phyloP scores from a whole-genome alignment of 2,888 invertebrate genomes.

The Drosophila infuscata region DNA sequence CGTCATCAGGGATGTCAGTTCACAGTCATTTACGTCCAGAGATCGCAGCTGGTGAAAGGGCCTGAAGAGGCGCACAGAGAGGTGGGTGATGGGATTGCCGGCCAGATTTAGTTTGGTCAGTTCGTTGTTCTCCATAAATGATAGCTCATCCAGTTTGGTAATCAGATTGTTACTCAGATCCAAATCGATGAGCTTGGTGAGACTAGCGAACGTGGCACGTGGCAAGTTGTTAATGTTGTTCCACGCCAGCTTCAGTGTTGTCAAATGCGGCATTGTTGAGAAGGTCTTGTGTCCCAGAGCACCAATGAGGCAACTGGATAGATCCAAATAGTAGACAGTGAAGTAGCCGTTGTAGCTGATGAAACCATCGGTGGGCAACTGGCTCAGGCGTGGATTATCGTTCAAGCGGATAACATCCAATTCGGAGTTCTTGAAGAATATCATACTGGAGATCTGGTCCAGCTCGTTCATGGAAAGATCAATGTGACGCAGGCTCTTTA shows the following conservation, averaged over 20 bases:
- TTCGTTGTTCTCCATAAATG: conserved; percentile 89
- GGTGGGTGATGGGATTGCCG: conserved; percentile 89
- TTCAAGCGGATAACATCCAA: conserved; percentile 90
- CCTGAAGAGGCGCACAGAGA: conserved; percentile 89
- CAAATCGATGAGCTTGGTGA: conserved; percentile 88
- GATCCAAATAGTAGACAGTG: conserved; percentile 89
- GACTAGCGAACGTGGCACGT: conserved; percentile 86
- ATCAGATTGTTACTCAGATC: conserved; percentile 91
- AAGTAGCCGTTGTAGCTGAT: conserved; percentile 87
- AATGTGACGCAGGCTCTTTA: conserved; percentile 89
- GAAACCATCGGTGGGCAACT: conserved; percentile 89
- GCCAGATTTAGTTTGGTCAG: conserved; percentile 88
- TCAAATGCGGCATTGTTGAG: conserved; percentile 89
- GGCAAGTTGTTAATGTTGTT: conserved; percentile 88
- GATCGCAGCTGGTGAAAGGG: conserved; percentile 87
- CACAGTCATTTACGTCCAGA: conserved; percentile 90
- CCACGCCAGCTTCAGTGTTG: conserved; percentile 88
- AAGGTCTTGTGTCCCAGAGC: conserved; percentile 88
- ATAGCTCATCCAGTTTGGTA: conserved; percentile 87
- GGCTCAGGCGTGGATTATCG: conserved; percentile 89
- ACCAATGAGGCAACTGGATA: conserved; percentile 90
- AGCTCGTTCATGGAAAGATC: conserved; percentile 91
- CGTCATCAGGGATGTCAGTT: conserved; percentile 89
- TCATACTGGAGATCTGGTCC: conserved; percentile 88
- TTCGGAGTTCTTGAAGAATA: conserved; percentile 89